These are phyloP conservation scores for Holcopasites calliopsidis DNA, from an alignment of 1,140 invertebrate genomes.

Conservation along the genomic window DNA sequence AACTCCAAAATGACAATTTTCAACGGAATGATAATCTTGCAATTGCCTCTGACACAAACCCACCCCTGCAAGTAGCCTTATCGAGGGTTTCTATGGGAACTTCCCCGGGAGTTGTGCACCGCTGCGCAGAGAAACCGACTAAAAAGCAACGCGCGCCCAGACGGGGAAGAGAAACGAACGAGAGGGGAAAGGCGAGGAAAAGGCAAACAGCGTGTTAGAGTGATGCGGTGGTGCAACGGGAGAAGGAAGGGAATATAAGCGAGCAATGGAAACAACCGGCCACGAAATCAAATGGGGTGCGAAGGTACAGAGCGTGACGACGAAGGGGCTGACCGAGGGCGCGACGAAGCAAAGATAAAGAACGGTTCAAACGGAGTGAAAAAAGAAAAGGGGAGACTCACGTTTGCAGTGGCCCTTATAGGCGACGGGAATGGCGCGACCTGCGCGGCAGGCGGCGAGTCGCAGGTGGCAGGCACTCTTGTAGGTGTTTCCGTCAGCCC, in stretches of 20 bases:
- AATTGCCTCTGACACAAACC: too few species aligned
- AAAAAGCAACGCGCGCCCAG: constrained; percentile 10
- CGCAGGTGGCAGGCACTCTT: constrained; percentile 91
- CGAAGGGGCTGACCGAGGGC: not conserved
- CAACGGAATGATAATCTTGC: too few species aligned
- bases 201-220: constrained; percentile 7
- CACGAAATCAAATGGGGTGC: not conserved
- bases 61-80: too few species aligned
- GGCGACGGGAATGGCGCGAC: constrained; percentile 90
- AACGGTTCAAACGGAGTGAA: not conserved
- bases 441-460: constrained; percentile 89
- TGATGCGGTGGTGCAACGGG: not conserved
- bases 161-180: not conserved
- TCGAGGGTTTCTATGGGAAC: too few species aligned
- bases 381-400: constrained; percentile 76
- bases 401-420: constrained; percentile 92
- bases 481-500: constrained; percentile 92
- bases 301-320: not conserved
- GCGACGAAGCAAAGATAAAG: too few species aligned
- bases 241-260: constrained; percentile 12
- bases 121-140: constrained; percentile 16
- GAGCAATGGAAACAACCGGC: not conserved
- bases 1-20: too few species aligned
- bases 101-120: constrained; percentile 23
- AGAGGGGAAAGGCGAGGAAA: not conserved